phyloP scores from a whole-genome alignment of 2,888 invertebrate species.

The Epinotia bilunana region DNA sequence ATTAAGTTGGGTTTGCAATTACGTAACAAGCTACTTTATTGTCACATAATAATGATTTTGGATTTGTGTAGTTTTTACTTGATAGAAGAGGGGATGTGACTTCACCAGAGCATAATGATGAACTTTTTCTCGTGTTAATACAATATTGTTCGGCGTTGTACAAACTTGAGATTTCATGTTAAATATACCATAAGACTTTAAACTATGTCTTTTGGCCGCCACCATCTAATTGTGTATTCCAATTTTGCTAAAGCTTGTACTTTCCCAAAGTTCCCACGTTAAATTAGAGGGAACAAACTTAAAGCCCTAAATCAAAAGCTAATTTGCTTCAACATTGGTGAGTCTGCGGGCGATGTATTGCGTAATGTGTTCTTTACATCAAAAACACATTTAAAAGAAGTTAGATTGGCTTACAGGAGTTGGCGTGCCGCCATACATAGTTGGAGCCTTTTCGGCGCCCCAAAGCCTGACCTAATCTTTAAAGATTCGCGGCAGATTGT shows the following conservation, averaged over 20 bases:
- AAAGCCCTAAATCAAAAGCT: constrained; percentile 78
- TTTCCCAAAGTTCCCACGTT: constrained; percentile 49
- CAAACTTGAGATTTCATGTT: background rate
- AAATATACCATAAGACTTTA: background rate
- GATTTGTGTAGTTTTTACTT: background rate
- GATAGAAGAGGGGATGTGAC: background rate
- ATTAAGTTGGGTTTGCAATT: constrained; percentile 1
- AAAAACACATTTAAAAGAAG: constrained; percentile 85
- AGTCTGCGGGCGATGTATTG: constrained; percentile 73
- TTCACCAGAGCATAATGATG: background rate
- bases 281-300: constrained; percentile 56
- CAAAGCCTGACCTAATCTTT: constrained; percentile 78
- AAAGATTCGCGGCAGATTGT: constrained; percentile 80
- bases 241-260: constrained; percentile 41
- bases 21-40: background rate
- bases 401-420: constrained; percentile 83
- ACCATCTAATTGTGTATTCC: constrained; percentile 41
- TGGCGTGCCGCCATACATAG: constrained; percentile 79
- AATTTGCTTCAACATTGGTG: constrained; percentile 76
- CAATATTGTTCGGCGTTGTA: no score
- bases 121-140: background rate
- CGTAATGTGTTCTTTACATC: constrained; percentile 83
- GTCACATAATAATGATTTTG: background rate
- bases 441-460: constrained; percentile 76
- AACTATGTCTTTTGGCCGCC: constrained; percentile 11